Percentiles rank a stretch among this genome's conserved stretches.
These are phyloP conservation scores for Raja brachyura DNA, from an alignment of 2,113 vertebrate species.

Conservation along the genomic window DNA sequence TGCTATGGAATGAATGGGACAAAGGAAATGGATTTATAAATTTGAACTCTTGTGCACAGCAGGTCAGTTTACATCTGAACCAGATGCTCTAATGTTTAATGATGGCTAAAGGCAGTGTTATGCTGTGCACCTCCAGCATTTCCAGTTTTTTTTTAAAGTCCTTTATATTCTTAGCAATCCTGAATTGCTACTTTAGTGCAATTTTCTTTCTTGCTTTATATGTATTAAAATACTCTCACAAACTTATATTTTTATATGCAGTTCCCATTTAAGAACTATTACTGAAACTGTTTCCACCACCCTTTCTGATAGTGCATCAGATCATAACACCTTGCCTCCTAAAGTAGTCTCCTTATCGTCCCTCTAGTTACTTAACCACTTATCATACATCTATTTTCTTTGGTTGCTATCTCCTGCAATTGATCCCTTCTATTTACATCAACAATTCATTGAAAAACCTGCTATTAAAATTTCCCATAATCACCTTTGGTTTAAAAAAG, in stretches of 20 bases:
- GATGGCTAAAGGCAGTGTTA: not conserved
- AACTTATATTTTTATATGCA: not conserved
- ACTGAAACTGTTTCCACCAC: not conserved
- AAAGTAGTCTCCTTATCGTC: not conserved
- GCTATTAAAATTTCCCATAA: not conserved
- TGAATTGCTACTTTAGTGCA: not conserved
- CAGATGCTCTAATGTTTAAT: not conserved
- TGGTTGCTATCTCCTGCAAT: not conserved
- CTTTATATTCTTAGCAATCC: not conserved
- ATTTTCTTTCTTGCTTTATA: too few relatives aligned
- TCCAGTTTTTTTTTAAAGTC: not conserved
- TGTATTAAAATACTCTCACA: not conserved
- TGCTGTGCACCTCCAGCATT: not conserved
- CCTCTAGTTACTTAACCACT: not conserved
- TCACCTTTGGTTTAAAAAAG: not conserved
- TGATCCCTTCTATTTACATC: not conserved
- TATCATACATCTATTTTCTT: not conserved
- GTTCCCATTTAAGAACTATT: not conserved
- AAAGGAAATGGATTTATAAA: not conserved
- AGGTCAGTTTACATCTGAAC: not conserved
- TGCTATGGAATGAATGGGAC: not conserved
- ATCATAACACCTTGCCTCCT: not conserved
- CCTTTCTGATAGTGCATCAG: not conserved
- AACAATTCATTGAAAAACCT: not conserved
- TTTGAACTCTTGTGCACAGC: not conserved